These are phyloP conservation scores for Enhydra lutris DNA, from an alignment of 2,113 vertebrate genomes.

Conservation along the genomic window DNA sequence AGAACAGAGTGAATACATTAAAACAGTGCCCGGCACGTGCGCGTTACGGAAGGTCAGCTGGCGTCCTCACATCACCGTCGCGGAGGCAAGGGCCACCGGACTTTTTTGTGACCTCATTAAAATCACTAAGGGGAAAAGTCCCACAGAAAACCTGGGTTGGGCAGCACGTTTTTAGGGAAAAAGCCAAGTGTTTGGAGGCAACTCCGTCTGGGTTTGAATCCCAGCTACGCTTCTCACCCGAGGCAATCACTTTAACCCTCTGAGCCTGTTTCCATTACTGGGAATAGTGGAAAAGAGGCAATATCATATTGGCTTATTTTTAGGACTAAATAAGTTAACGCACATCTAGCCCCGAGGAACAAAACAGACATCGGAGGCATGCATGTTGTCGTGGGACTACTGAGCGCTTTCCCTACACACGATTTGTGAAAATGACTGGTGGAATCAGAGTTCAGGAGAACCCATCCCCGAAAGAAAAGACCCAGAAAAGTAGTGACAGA, in stretches of 20 bases:
- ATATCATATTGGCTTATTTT: not conserved
- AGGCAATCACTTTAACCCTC: not conserved
- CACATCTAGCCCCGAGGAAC: not conserved
- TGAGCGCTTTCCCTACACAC: not conserved
- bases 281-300: not conserved
- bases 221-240: not conserved
- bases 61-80: rapidly evolving
- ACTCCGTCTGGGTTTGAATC: not conserved
- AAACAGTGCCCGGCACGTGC: rapidly evolving
- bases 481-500: not conserved
- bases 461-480: not conserved
- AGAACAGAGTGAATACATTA: no score
- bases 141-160: not conserved
- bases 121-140: not conserved
- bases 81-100: not conserved
- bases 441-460: not conserved
- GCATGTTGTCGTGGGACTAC: not conserved
- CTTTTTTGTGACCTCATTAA: not conserved
- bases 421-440: not conserved
- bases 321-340: not conserved
- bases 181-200: not conserved
- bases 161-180: not conserved
- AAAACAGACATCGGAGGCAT: not conserved
- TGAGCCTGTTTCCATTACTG: not conserved
- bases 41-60: rapidly evolving